phyloP scores from a whole-genome alignment of 2,113 vertebrate species.

The Aythya baeri region DNA sequence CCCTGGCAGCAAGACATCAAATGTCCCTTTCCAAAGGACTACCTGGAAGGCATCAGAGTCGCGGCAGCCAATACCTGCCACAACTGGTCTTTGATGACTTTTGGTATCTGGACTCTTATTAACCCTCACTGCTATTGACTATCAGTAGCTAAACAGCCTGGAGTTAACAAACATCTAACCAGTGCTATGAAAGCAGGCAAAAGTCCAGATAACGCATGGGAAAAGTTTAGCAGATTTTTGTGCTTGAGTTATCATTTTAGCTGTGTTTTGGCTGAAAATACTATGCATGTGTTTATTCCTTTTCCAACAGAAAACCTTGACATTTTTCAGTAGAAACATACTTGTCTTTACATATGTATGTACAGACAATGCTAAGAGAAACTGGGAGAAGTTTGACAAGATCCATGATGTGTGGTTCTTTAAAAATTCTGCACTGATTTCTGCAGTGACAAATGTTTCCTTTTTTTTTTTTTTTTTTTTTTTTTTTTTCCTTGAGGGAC shows the following conservation, averaged over 20 bases:
- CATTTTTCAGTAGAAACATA: background rate
- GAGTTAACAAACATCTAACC: background rate
- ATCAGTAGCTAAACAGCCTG: background rate
- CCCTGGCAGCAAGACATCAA: background rate
- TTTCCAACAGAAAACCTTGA: background rate
- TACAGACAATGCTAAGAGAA: background rate
- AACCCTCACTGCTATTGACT: background rate
- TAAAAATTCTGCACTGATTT: background rate
- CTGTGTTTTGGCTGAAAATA: background rate
- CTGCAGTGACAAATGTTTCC: background rate
- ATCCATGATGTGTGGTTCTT: accelerated
- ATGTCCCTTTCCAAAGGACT: background rate
- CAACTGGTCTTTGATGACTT: background rate
- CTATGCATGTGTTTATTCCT: background rate
- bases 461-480: background rate
- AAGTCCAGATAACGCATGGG: background rate
- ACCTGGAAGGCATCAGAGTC: background rate
- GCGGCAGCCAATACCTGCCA: background rate
- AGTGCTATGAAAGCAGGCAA: background rate
- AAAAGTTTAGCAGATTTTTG: background rate
- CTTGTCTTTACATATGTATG: background rate
- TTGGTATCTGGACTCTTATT: background rate
- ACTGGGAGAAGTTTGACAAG: background rate
- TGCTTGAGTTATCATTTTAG: background rate
- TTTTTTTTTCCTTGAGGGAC: background rate